Evolutionary conservation across 2,797 vertebrate genomes (phyloP).

Genomic region (Sciurus vulgaris): DNA sequence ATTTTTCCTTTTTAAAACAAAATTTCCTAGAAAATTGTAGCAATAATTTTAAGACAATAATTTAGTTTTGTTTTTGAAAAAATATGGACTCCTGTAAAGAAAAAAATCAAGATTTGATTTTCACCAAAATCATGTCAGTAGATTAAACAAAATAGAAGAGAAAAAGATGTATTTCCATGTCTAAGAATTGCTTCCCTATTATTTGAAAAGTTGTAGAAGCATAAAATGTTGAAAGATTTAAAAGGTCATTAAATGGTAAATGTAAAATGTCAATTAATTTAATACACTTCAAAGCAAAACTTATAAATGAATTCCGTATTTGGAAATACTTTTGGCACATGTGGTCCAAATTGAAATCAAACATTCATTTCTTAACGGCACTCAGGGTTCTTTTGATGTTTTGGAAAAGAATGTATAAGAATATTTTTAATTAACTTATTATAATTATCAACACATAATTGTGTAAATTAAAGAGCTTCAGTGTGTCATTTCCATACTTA

Average conservation of each 20-base stretch:
- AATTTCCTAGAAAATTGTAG: conserved; percentile 56
- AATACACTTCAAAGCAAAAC: conserved; percentile 54
- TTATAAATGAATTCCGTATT: conserved; percentile 27
- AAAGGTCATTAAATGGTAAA: conserved; percentile 50
- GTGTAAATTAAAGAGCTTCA: too few relatives aligned
- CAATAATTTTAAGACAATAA: conserved; percentile 22
- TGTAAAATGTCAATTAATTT: conserved; percentile 16
- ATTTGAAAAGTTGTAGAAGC: conserved; percentile 20
- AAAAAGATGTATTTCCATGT: background rate
- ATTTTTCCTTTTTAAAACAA: background rate
- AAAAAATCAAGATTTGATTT: background rate
- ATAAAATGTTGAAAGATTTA: conserved; percentile 22
- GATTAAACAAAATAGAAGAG: background rate
- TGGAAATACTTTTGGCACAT: conserved; percentile 47
- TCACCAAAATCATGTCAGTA: background rate
- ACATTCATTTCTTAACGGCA: background rate
- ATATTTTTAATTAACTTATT: too few relatives aligned
- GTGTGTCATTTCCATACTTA: too few relatives aligned
- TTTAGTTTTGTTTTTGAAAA: conserved; percentile 67
- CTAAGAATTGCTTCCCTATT: conserved; percentile 28
- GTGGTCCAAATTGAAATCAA: conserved; percentile 67
- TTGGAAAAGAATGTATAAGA: too few relatives aligned
- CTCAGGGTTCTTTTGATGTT: too few relatives aligned
- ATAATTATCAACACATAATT: too few relatives aligned
- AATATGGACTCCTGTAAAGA: background rate